phyloP scores from a whole-genome alignment of 2,888 invertebrate genomes.

The Leptinotarsa peninsularis region DNA sequence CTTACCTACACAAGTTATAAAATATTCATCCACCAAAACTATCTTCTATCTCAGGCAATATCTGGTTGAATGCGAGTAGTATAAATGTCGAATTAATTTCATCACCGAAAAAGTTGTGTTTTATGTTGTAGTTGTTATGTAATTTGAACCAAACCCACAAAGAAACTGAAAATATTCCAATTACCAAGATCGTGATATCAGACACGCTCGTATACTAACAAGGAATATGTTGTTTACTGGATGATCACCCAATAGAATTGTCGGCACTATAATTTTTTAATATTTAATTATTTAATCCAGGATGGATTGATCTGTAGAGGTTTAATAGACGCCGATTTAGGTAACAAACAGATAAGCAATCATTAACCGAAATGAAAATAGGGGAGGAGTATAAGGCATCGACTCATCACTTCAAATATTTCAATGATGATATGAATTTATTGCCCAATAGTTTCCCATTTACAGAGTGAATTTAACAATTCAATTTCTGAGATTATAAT shows the following conservation, averaged over 20 bases:
- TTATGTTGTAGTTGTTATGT: slow-evolving; percentile 25
- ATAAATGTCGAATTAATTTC: slow-evolving; percentile 32
- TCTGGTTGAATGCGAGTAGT: slow-evolving; percentile 3
- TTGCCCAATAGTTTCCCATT: too few species aligned
- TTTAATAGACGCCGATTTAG: too few species aligned
- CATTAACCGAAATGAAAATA: too few species aligned
- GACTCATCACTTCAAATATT: too few species aligned
- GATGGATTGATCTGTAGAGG: too few species aligned
- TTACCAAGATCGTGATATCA: slow-evolving; percentile 7
- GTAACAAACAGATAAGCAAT: too few species aligned
- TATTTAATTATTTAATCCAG: not conserved
- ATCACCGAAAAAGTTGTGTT: slow-evolving; percentile 27
- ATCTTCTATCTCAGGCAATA: slow-evolving; percentile 7
- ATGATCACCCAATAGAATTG: too few species aligned
- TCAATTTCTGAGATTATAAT: too few species aligned
- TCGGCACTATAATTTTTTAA: not conserved
- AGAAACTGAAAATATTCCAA: slow-evolving; percentile 24
- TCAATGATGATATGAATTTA: too few species aligned
- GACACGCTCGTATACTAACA: not conserved
- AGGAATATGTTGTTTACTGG: not conserved
- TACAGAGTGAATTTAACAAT: too few species aligned
- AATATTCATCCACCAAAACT: slow-evolving; percentile 13
- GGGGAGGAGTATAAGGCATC: too few species aligned
- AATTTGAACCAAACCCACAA: slow-evolving; percentile 22
- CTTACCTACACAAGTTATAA: not conserved